Conservation (phyloP, 64 coral and sea anemone genomes). For the Porites australiensis region DNA sequence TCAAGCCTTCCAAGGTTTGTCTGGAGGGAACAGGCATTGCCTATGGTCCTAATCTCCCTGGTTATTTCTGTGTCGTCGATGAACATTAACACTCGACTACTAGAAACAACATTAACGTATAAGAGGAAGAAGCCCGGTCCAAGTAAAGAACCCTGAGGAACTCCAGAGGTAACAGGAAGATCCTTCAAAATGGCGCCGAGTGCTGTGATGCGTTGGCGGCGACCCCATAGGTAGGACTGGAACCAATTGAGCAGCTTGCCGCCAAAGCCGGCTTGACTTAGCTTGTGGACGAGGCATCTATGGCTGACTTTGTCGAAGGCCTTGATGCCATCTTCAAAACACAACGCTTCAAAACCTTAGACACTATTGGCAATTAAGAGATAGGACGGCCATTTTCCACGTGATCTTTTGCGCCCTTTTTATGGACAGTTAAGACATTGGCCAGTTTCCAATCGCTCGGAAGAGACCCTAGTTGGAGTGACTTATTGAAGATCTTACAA, state of each 20-base stretch:
- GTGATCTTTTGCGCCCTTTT: too few species aligned
- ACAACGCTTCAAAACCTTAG: too few species aligned
- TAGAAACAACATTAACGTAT: constrained; percentile 1
- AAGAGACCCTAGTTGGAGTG: too few species aligned
- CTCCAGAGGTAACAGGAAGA: not conserved
- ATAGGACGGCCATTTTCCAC: too few species aligned
- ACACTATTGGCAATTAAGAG: too few species aligned
- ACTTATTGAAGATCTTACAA: too few species aligned
- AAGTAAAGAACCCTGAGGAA: constrained; percentile 16
- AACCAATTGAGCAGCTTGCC: constrained; percentile 39
- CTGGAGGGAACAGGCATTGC: not conserved
- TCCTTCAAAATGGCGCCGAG: constrained; percentile 24
- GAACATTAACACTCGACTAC: not conserved
- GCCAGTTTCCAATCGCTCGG: too few species aligned
- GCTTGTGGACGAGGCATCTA: not conserved
- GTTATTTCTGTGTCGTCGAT: not conserved
- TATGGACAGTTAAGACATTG: too few species aligned
- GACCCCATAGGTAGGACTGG: constrained; percentile 38
- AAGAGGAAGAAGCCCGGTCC: constrained; percentile 7
- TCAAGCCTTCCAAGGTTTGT: not conserved
- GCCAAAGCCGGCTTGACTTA: not conserved
- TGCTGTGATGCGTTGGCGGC: constrained; percentile 13
- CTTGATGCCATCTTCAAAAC: not conserved
- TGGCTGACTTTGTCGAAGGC: constrained; percentile 68
- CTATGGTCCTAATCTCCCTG: not conserved